Conservation (phyloP, 2,888 invertebrate genomes). For the Ernsta delagoae region DNA sequence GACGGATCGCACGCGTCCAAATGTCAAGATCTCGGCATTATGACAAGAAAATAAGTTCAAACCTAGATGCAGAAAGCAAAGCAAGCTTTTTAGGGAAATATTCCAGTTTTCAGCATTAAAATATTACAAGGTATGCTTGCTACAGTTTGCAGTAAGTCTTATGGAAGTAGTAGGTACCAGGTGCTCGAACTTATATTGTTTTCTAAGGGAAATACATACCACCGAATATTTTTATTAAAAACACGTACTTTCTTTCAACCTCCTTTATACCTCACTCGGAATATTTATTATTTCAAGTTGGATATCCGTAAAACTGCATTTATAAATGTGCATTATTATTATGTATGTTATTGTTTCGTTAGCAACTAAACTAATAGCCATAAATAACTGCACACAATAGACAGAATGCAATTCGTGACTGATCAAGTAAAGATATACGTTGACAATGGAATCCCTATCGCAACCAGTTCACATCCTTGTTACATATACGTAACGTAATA, state of each 20-base stretch:
- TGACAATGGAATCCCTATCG: constrained; percentile 50
- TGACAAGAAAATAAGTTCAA: constrained; percentile 44
- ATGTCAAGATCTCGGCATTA: constrained; percentile 70
- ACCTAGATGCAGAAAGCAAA: constrained; percentile 5
- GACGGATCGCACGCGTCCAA: constrained; percentile 56
- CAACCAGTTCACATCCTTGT: constrained; percentile 64
- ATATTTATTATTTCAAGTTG: too few species aligned
- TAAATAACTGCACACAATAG: constrained; percentile 14
- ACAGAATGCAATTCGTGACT: constrained; percentile 57
- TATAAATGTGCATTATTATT: neutral
- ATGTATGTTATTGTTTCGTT: constrained; percentile 4
- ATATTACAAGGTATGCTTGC: too few species aligned
- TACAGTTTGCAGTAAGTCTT: too few species aligned
- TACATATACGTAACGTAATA: constrained; percentile 38
- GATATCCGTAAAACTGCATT: neutral
- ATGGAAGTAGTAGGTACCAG: too few species aligned
- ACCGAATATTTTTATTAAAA: too few species aligned
- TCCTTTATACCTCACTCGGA: too few species aligned
- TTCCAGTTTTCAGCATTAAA: neutral
- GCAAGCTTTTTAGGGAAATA: neutral
- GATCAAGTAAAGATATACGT: constrained; percentile 38
- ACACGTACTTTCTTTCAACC: too few species aligned
- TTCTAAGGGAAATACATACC: too few species aligned
- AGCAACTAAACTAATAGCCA: constrained; percentile 19
- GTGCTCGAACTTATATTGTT: too few species aligned